Base-by-base conservation (phyloP, 2,888 invertebrate species). In the Mimumesa dahlbomi region DNA sequence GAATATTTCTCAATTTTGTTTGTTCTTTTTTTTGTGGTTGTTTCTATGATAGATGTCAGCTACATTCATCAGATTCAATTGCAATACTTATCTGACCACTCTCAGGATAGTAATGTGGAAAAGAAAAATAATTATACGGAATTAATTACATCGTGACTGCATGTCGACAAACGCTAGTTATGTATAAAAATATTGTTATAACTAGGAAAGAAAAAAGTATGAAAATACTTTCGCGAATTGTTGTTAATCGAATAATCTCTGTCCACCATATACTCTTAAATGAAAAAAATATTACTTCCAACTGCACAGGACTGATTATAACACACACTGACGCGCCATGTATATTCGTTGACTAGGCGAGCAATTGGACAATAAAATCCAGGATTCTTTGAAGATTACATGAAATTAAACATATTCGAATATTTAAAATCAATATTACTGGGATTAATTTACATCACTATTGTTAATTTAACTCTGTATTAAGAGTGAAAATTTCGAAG, bases 241-340 rank as follows among this genome's bases (percentile, higher is more conserved):
- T 40, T 46, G n/a, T 48, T 57, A 42, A 14, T 48, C 46, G 45
- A 61, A 76, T 64, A 50, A 66, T 77, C 53, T 67, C 50, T 62
- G 72, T 77, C 72, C 75, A 70, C 72, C 72, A 72, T 42, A 16
- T 34, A 50, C 36, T 67, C 59, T 69, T 48, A 70, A 78, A 74
- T 40, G 58, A 64, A 54, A 46, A 53, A 68, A 58, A 13, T 63
- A 56, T 73, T 48, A 36, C 50, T 63, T 65, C 53, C 63, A 79
- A 79, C 59, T 79, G 73, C 68, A 67, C 67, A 72, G 49, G 59
- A 67, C 45, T 65, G 72, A 75, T 56, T 66, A 70, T 68, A 73
- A 61, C 54, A 68, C 62, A 62, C 61, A 65, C 52, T 31, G 64
- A 59, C 66, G 66, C 63, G 71, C 54, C 75, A 61, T 71, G 59